Conservation (phyloP, 1,140 invertebrate genomes). For the Temnothorax nylanderi region DNA sequence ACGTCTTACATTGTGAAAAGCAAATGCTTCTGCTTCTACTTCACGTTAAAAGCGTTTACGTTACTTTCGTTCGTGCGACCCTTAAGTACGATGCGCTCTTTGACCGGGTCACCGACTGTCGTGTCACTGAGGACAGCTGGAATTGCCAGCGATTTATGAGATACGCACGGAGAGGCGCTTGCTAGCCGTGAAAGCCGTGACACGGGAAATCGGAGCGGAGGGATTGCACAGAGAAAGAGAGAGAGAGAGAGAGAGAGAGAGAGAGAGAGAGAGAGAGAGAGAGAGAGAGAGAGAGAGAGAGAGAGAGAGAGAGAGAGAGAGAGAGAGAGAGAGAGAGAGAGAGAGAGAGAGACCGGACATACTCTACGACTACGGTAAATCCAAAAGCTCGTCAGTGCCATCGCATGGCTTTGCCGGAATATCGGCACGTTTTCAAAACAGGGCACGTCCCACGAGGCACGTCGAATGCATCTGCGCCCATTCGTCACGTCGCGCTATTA, state of each 20-base stretch:
- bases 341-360: constrained; percentile 14
- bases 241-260: neutral
- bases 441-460: constrained; percentile 61
- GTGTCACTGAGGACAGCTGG: constrained; percentile 57
- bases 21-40: neutral
- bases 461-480: constrained; percentile 63
- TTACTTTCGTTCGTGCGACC: neutral
- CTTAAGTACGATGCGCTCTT: neutral
- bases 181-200: constrained; percentile 19
- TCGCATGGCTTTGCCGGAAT: constrained; percentile 46
- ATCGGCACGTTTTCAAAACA: constrained; percentile 82
- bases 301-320: neutral
- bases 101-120: constrained; percentile 3
- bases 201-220: constrained; percentile 49
- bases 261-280: neutral
- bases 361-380: constrained; percentile 14
- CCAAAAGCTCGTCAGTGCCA: constrained; percentile 33
- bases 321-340: neutral
- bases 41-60: neutral
- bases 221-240: neutral
- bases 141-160: constrained; percentile 63
- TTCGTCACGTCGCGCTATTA: constrained; percentile 54
- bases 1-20: neutral
- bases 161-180: neutral
- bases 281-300: neutral